Evolutionary conservation across 2,888 invertebrate species (phyloP), one percentile per base, ranked within the genome.

Genomic region (Megastigmus dorsalis): DNA sequence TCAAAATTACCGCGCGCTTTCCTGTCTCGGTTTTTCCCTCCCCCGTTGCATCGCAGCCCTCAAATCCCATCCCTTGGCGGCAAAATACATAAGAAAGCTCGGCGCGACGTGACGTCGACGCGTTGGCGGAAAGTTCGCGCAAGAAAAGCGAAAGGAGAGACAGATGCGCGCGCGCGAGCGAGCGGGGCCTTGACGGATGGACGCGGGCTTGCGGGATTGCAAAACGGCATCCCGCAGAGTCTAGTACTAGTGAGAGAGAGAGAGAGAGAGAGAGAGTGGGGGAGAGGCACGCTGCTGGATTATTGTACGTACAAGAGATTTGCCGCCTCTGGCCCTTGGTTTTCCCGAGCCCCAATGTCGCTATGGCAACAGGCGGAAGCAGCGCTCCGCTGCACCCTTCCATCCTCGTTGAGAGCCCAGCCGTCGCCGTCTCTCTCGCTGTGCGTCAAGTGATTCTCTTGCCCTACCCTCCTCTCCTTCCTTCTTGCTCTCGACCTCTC

Each of bases 221-320:
- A 82, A 83, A 84, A 83, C 81, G 81, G 81, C 79, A 82, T 81
- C 77, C 78, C 36, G 23, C 55, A 30, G 55, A n/a, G n/a, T n/a
- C n/a, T n/a, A n/a, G n/a, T n/a, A n/a, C n/a, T n/a, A n/a, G n/a
- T n/a, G n/a, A n/a, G n/a, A n/a, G n/a, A n/a, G n/a, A n/a, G n/a
- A n/a, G n/a, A n/a, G n/a, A n/a, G n/a, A n/a, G n/a, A n/a, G n/a
- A n/a, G n/a, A n/a, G n/a, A n/a, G n/a, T n/a, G n/a, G n/a, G n/a
- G n/a, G n/a, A 43, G 62, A 54, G 28, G 23, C 45, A 18, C 36
- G 63, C n/a, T 33, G 80, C 79, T 76, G 83, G 84, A 85, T 85
- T 84, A 85, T 83, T 84, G 84, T 85, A 84, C 81, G 82, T 85
- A 83, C 85, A 83, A 84, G 84, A 84, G 84, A 86, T 85, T 84